phyloP scores from a whole-genome alignment of 2,797 vertebrate genomes.

The Sebastes kiyomatsui region DNA sequence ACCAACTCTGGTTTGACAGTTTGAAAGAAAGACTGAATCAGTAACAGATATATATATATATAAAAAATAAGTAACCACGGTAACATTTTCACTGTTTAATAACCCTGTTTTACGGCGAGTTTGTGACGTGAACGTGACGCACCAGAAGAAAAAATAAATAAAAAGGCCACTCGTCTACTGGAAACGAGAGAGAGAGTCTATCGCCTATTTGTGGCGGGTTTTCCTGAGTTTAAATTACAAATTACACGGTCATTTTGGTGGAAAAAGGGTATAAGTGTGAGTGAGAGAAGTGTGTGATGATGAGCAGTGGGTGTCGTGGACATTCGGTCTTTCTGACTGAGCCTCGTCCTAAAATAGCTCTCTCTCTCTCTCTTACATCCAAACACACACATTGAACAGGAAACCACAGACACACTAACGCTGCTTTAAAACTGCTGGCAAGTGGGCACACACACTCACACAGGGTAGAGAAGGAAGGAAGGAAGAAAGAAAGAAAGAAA shows the following conservation, averaged over 20 bases:
- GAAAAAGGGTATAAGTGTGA: background rate
- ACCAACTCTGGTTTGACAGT: background rate
- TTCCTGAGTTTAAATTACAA: background rate
- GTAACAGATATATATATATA: too few species aligned
- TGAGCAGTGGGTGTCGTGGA: background rate
- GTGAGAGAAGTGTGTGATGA: background rate
- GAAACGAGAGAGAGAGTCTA: background rate
- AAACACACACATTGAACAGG: background rate
- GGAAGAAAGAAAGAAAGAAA: background rate
- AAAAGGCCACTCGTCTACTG: background rate
- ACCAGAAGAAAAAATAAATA: too few species aligned
- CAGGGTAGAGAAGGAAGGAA: background rate
- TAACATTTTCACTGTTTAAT: background rate
- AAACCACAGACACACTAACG: background rate
- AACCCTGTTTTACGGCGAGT: background rate
- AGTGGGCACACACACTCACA: background rate
- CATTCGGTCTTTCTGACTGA: background rate
- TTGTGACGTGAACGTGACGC: too few species aligned
- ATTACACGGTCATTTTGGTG: background rate
- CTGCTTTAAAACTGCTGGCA: conserved; percentile 7
- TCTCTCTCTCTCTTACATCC: background rate
- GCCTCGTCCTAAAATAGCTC: background rate
- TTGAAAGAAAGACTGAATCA: too few species aligned
- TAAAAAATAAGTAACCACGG: background rate
- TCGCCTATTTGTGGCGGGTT: background rate